Evolutionary conservation across 2,113 vertebrate genomes (phyloP).

Genomic region (Alligator sinensis): DNA sequence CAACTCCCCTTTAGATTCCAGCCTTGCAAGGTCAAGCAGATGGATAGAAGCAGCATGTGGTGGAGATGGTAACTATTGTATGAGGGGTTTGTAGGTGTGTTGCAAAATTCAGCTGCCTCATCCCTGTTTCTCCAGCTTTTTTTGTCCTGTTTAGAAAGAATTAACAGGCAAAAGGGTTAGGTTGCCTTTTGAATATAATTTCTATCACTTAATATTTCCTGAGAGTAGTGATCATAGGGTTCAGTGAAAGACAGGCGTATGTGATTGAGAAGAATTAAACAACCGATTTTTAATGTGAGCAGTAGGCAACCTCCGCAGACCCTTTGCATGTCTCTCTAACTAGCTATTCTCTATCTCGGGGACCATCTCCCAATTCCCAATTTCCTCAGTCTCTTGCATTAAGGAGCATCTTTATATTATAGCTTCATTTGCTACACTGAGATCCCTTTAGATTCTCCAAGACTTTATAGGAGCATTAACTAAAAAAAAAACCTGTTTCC

Average conservation of each 20-base stretch:
- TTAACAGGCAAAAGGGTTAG: background rate
- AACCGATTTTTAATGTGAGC: too few relatives aligned
- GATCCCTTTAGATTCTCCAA: background rate
- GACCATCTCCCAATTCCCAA: too few relatives aligned
- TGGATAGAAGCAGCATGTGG: background rate
- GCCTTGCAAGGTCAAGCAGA: background rate
- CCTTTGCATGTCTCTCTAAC: too few relatives aligned
- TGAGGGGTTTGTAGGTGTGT: background rate
- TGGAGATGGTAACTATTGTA: background rate
- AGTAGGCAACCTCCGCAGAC: too few relatives aligned
- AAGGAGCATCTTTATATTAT: too few relatives aligned
- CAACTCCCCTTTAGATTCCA: background rate
- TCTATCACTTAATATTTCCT: background rate
- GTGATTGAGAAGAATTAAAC: too few relatives aligned
- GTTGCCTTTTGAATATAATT: background rate
- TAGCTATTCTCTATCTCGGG: too few relatives aligned
- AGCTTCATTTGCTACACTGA: background rate
- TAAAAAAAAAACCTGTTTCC: background rate
- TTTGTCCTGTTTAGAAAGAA: background rate
- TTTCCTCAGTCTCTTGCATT: too few relatives aligned
- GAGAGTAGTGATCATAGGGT: too few relatives aligned
- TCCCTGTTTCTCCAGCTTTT: background rate
- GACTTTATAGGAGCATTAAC: background rate
- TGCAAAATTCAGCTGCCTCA: background rate
- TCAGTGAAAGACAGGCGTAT: too few relatives aligned